These are phyloP conservation scores for Bombyx mori DNA, from an alignment of 1,140 invertebrate species.

Conservation along the genomic window ASM3026992v2 NC_085134.1:5114001-5114500, in stretches of 20 bases:
- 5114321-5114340: conserved; percentile 34
- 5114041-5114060: conserved; percentile 57
- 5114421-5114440: conserved; percentile 40
- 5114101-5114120: conserved; percentile 55
- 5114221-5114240: conserved; percentile 45
- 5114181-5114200: conserved; percentile 48
- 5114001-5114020: no score
- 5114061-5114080: conserved; percentile 57
- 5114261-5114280: conserved; percentile 60
- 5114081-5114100: conserved; percentile 61
- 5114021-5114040: conserved; percentile 41
- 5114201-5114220: conserved; percentile 65
- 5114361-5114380: conserved; percentile 58
- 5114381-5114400: conserved; percentile 58
- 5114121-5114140: conserved; percentile 68
- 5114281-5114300: conserved; percentile 61
- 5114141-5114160: conserved; percentile 62
- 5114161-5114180: conserved; percentile 57
- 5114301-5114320: conserved; percentile 41
- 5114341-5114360: conserved; percentile 68
- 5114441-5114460: conserved; percentile 50
- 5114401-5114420: conserved; percentile 65
- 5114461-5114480: conserved; percentile 55
- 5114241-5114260: conserved; percentile 33
- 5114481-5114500: conserved; percentile 69